A percentile compares a stretch with the other conserved stretches of the same genome.
These are phyloP conservation scores for Paratilapia polleni DNA, from an alignment of 2,113 vertebrate species.

Conservation along the genomic window DNA sequence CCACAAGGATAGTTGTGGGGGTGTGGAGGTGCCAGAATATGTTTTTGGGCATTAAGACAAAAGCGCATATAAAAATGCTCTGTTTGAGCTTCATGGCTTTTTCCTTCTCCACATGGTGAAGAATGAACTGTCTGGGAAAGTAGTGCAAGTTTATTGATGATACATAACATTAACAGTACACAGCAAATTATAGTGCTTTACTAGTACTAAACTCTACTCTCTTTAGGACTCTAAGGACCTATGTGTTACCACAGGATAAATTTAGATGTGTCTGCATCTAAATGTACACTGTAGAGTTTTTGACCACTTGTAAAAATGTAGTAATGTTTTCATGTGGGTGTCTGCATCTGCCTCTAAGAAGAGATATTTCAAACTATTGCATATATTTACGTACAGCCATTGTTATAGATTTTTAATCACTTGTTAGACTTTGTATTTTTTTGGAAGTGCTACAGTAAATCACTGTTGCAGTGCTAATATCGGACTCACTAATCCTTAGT, in stretches of 20 bases:
- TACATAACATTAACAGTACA: neutral
- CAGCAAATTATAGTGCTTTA: neutral
- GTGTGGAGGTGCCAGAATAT: neutral
- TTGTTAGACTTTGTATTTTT: too few relatives aligned
- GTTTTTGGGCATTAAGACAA: neutral
- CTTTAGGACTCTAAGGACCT: neutral
- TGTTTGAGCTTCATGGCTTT: neutral
- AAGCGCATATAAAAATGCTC: too few relatives aligned
- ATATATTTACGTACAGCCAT: too few relatives aligned
- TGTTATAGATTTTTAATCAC: too few relatives aligned
- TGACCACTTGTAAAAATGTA: neutral
- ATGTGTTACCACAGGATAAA: too few relatives aligned
- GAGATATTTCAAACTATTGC: neutral
- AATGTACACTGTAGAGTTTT: neutral
- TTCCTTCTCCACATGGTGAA: constrained; percentile 6
- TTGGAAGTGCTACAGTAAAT: neutral
- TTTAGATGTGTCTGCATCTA: neutral
- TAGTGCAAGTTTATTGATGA: neutral
- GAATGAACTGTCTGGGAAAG: constrained; percentile 16
- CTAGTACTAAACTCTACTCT: neutral
- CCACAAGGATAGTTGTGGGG: neutral
- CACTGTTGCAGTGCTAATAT: neutral
- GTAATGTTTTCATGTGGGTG: neutral
- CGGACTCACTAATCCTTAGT: neutral
- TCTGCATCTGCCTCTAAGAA: neutral